Conservation (phyloP, 1,140 invertebrate genomes). For the Stegodyphus mimosarum region DNA sequence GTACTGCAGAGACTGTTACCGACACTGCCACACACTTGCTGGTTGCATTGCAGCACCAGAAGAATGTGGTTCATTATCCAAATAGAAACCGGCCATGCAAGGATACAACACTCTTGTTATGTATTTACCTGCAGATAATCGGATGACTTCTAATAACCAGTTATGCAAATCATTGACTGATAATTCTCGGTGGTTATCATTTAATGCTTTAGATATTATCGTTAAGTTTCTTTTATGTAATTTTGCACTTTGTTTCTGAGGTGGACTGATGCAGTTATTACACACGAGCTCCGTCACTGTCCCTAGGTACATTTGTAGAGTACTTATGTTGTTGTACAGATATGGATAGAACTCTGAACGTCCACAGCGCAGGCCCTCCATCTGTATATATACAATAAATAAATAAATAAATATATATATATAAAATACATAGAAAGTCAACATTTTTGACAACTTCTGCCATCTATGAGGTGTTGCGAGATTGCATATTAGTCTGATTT, state of each 20-base stretch:
- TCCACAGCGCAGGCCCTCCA: slow-evolving; percentile 59
- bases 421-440: slow-evolving; percentile 50
- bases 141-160: not conserved
- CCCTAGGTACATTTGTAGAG: slow-evolving; percentile 58
- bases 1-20: slow-evolving; percentile 11
- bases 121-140: slow-evolving; percentile 37
- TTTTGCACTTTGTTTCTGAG: slow-evolving; percentile 42
- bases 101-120: slow-evolving; percentile 37
- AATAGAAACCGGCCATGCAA: slow-evolving; percentile 54
- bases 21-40: slow-evolving; percentile 14
- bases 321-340: slow-evolving; percentile 52
- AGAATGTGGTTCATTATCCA: not conserved
- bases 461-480: slow-evolving; percentile 43
- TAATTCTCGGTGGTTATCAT: slow-evolving; percentile 11
- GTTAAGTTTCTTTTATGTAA: not conserved
- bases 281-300: slow-evolving; percentile 45
- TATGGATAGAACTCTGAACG: slow-evolving; percentile 51
- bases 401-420: slow-evolving; percentile 40
- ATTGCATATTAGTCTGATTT: slow-evolving; percentile 46
- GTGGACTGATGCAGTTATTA: slow-evolving; percentile 25
- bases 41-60: slow-evolving; percentile 10
- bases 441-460: slow-evolving; percentile 39
- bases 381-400: slow-evolving; percentile 46
- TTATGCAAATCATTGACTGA: slow-evolving; percentile 47
- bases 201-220: slow-evolving; percentile 16